phyloP scores from a whole-genome alignment of 1,140 invertebrate species.

The Calephelis nemesis region DNA sequence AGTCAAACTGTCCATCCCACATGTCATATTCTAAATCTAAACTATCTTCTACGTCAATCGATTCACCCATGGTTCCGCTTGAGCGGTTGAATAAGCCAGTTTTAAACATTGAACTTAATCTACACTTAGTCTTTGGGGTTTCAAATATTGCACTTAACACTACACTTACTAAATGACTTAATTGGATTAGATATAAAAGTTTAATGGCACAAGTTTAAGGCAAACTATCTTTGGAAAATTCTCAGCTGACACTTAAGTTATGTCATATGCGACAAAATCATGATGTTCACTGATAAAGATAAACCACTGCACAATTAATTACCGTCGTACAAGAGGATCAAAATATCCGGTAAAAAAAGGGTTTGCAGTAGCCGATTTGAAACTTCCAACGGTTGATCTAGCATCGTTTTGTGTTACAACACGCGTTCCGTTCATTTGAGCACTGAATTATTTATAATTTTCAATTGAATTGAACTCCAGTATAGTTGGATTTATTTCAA shows the following conservation, averaged over 20 bases:
- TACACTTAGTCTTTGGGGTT: slow-evolving; percentile 55
- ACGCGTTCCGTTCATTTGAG: slow-evolving; percentile 25
- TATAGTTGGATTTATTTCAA: slow-evolving; percentile 10
- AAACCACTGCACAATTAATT: slow-evolving; percentile 47
- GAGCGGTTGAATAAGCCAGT: slow-evolving; percentile 66
- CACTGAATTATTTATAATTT: slow-evolving; percentile 15
- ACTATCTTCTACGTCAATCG: slow-evolving; percentile 75
- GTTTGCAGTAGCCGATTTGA: slow-evolving; percentile 59
- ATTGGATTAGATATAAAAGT: slow-evolving; percentile 62
- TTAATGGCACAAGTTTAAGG: slow-evolving; percentile 57
- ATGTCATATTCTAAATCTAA: slow-evolving; percentile 89
- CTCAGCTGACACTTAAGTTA: slow-evolving; percentile 3
- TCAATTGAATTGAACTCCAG: slow-evolving; percentile 9
- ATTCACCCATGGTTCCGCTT: slow-evolving; percentile 62
- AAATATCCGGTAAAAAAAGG: slow-evolving; percentile 62
- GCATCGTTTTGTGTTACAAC: slow-evolving; percentile 52
- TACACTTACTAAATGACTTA: slow-evolving; percentile 52
- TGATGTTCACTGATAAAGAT: slow-evolving; percentile 41
- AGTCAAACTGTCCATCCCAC: slow-evolving; percentile 93
- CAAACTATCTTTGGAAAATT: slow-evolving; percentile 18
- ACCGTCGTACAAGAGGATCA: slow-evolving; percentile 71
- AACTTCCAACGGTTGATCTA: slow-evolving; percentile 66
- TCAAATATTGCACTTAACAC: slow-evolving; percentile 57
- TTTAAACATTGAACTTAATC: slow-evolving; percentile 69
- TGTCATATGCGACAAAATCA: slow-evolving; percentile 1